Base-by-base conservation (phyloP, 2,888 invertebrate genomes). In the Boloria selene region DNA sequence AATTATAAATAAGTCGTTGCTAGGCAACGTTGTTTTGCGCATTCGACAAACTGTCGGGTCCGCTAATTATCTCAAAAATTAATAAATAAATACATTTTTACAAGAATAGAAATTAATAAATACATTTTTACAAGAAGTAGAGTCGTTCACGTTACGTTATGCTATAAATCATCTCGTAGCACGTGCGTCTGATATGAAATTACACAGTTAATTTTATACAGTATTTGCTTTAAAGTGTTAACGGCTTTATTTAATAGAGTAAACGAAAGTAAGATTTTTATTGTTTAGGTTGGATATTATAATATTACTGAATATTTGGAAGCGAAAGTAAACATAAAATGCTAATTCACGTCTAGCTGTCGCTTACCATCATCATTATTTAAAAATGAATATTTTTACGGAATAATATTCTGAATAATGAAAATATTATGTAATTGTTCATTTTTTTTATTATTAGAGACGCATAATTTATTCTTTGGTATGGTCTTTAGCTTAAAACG, bases 61-160 rank as follows among this genome's bases (percentile, higher is more conserved):
- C n/a, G n/a, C 10, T 38, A 2, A 38, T 38, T 38, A 7, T 38
- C 1, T 38, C 31, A 10, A 10, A 38, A 38, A 38, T 10, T 38
- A 38, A 13, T 26, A 31, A 59, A 59, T 49, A 3, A 10, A 31
- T 49, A 49, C 31, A 59, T 47, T 49, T 59, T 49, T n/a, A n/a
- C n/a, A n/a, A n/a, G n/a, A n/a, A n/a, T n/a, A n/a, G n/a, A n/a
- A 38, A 13, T 26, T 17, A 59, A 59, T 49, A 3, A 10, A 31
- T 49, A 49, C 31, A 59, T 47, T 49, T 59, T 22, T 3, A 22
- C 2, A 22, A 22, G 49, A 58, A 38, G 52, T 38, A 31, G 64
- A 64, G 58, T 52, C 64, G 52, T 51, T 31, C 42, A 51, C 64
- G 64, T 59, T 59, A 58, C 58, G 58, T 64, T 64, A 17, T 44